These are phyloP conservation scores for Amphiura filiformis DNA, from an alignment of 35 echinoderm and acorn worm genomes.

Conservation along the genomic window DNA sequence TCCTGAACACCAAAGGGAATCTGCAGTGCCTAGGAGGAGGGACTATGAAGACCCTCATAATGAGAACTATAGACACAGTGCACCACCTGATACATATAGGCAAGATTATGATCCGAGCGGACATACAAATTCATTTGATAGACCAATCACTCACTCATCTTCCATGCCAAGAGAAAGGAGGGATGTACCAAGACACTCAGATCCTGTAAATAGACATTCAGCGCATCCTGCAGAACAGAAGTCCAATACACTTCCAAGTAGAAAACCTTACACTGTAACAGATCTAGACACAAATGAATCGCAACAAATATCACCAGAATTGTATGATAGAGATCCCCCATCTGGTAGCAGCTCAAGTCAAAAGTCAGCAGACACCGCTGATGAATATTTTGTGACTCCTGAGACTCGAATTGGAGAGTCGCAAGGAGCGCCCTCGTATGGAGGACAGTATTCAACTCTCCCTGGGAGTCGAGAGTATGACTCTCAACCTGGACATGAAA, in stretches of 20 bases:
- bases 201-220: not conserved
- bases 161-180: not conserved
- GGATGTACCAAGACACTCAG: not conserved
- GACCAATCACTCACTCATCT: not conserved
- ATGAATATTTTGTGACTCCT: not conserved
- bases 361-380: not conserved
- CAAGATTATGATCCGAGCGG: not conserved
- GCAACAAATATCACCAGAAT: not conserved
- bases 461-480: not conserved
- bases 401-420: not conserved
- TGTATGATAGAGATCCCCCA: not conserved
- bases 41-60: not conserved
- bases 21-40: not conserved
- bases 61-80: not conserved
- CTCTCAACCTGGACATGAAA: not conserved
- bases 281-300: constrained; percentile 28
- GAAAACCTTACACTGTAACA: constrained; percentile 26
- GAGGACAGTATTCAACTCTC: not conserved
- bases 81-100: no score
- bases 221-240: not conserved
- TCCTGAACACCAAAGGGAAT: not conserved
- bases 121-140: not conserved
- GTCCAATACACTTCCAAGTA: not conserved
- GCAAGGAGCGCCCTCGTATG: not conserved
- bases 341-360: not conserved